Conservation (phyloP, 1,140 invertebrate species). For the Listronotus bonariensis region DNA sequence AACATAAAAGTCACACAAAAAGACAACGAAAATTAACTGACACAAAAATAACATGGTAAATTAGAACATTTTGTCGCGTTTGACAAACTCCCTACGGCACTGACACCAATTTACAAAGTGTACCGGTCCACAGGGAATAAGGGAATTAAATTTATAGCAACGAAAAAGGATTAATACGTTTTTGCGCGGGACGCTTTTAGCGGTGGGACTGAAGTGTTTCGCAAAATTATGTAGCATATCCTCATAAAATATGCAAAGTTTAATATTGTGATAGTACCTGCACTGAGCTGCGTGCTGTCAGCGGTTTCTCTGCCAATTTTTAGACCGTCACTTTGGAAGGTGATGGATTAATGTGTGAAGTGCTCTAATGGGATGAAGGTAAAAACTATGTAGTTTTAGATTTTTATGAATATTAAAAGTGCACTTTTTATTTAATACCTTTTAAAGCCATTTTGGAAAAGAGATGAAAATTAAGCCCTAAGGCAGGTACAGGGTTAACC, state of each 20-base stretch:
- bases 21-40: neutral
- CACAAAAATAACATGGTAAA: conserved; percentile 8
- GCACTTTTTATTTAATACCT: too few species aligned
- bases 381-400: too few species aligned
- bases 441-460: too few species aligned
- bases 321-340: too few species aligned
- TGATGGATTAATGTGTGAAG: too few species aligned
- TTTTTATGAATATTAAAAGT: too few species aligned
- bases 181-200: conserved; percentile 3
- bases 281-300: too few species aligned
- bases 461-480: too few species aligned
- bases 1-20: too few species aligned
- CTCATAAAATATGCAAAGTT: conserved; percentile 7
- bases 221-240: conserved; percentile 6
- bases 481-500: too few species aligned
- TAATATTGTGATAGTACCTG: conserved; percentile 4
- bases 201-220: neutral
- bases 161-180: conserved; percentile 29
- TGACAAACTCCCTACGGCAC: conserved; percentile 21
- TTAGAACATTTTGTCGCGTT: conserved; percentile 14
- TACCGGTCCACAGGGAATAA: conserved; percentile 19
- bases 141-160: conserved; percentile 31
- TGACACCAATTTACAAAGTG: conserved; percentile 25
- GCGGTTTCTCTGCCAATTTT: too few species aligned
- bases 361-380: too few species aligned